These are phyloP conservation scores for Dascillus cervinus DNA, from an alignment of 2,888 invertebrate species.

Conservation along the genomic window DNA sequence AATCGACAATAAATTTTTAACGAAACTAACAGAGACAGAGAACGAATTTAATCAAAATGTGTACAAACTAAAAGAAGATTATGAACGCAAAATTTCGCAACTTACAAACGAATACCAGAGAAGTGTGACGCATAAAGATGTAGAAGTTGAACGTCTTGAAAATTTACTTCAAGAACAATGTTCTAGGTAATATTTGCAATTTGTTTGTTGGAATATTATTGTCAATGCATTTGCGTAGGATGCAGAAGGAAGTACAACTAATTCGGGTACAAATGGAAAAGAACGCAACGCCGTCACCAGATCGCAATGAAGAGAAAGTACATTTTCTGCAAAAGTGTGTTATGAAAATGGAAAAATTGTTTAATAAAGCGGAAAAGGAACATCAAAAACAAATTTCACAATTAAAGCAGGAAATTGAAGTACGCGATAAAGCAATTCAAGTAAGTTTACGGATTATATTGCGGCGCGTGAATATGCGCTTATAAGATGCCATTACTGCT, in stretches of 20 bases:
- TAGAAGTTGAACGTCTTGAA: constrained; percentile 17
- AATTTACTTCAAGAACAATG: constrained; percentile 16
- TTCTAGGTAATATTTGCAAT: constrained; percentile 10
- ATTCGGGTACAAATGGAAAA: constrained; percentile 19
- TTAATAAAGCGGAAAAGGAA: constrained; percentile 20
- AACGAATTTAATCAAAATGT: constrained; percentile 1
- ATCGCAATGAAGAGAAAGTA: constrained; percentile 16
- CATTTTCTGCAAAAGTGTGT: constrained; percentile 20
- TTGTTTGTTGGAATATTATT: not conserved
- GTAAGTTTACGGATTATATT: too few relatives aligned
- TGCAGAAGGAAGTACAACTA: constrained; percentile 20
- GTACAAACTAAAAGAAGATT: constrained; percentile 4
- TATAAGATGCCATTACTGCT: too few relatives aligned
- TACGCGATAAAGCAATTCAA: constrained; percentile 15
- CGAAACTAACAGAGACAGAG: not conserved
- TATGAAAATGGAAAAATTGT: constrained; percentile 21
- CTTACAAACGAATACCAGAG: constrained; percentile 9
- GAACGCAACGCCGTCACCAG: constrained; percentile 4
- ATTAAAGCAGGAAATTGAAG: constrained; percentile 16
- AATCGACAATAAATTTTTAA: not conserved
- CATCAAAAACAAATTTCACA: constrained; percentile 16
- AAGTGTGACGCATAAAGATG: constrained; percentile 12
- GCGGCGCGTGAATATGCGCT: not conserved
- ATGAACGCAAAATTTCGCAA: constrained; percentile 8
- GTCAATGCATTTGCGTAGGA: constrained; percentile 9